Evolutionary conservation across 2,113 vertebrate genomes (phyloP).

Genomic region (Prionailurus bengalensis): DNA sequence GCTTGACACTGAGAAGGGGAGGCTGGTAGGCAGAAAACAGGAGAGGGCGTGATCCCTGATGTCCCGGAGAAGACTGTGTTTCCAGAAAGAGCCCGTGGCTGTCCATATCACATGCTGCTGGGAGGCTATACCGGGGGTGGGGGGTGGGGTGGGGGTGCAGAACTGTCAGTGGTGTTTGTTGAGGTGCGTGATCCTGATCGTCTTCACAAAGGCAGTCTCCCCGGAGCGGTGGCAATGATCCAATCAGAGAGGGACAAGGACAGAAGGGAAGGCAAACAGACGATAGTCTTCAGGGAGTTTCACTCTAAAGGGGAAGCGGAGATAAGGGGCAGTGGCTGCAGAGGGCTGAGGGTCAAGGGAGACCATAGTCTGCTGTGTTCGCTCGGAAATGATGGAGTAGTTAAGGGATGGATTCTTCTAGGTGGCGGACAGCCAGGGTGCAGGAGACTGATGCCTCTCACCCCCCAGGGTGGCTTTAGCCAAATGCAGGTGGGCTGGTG

Average conservation of each 20-base stretch:
- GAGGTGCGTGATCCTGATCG: too few relatives aligned
- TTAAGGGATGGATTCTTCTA: neutral
- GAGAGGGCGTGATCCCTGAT: neutral
- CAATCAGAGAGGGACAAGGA: too few relatives aligned
- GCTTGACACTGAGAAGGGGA: neutral
- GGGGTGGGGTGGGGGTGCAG: too few relatives aligned
- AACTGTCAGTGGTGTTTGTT: neutral
- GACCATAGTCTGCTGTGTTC: neutral
- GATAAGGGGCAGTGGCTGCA: neutral
- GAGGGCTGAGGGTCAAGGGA: neutral
- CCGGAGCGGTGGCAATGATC: neutral
- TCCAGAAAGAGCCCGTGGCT: neutral
- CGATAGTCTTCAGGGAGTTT: neutral
- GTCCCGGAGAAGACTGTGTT: neutral
- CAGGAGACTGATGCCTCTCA: neutral
- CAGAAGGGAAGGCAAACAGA: neutral
- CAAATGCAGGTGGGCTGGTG: neutral
- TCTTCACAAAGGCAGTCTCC: neutral
- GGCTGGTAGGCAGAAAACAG: neutral
- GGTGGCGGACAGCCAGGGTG: neutral
- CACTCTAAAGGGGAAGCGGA: neutral
- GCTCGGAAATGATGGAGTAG: accelerated
- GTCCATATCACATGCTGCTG: neutral
- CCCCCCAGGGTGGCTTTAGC: neutral
- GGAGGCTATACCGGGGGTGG: neutral